A percentile compares a stretch with the other conserved stretches of the same genome.
Conservation (phyloP, 2,113 vertebrate species). For the Leptobrachium ailaonicum region DNA sequence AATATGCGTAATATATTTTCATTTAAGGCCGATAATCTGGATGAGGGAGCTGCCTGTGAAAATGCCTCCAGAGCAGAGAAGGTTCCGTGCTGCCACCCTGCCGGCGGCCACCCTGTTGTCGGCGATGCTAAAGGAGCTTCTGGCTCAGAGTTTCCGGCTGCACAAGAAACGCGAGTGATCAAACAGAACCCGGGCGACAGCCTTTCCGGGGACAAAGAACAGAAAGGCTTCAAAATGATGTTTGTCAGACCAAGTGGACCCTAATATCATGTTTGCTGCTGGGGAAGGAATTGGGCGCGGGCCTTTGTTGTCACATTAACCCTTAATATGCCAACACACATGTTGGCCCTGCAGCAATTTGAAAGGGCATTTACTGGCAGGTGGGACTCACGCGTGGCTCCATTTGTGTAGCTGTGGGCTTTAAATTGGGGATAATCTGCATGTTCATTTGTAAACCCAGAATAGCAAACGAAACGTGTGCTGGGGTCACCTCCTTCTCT, state of each 20-base stretch:
- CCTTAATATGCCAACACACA: no score
- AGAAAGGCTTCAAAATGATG: conserved; percentile 82
- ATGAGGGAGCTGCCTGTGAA: conserved; percentile 62
- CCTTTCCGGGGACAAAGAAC: conserved; percentile 67
- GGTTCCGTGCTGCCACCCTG: no score
- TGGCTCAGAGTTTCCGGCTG: conserved; percentile 70
- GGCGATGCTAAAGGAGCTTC: conserved; percentile 54
- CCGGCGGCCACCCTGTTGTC: conserved; percentile 52
- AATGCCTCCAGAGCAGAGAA: conserved; percentile 58
- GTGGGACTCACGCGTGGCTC: no score
- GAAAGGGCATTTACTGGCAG: no score
- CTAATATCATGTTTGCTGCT: conserved; percentile 60
- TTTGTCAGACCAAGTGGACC: conserved; percentile 80
- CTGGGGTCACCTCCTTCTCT: no score
- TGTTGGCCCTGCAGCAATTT: no score
- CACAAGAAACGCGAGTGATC: conserved; percentile 65
- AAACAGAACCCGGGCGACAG: conserved; percentile 58
- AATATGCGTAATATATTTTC: no score
- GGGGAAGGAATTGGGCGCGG: background rate
- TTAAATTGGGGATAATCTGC: no score
- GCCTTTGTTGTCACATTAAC: background rate
- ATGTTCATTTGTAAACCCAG: no score
- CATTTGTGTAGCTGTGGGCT: no score
- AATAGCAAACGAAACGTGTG: no score
- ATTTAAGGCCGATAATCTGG: background rate